Evolutionary conservation across 2,797 vertebrate genomes (phyloP), one percentile per base, ranked within the genome.

Genomic region (Furcifer pardalis): DNA sequence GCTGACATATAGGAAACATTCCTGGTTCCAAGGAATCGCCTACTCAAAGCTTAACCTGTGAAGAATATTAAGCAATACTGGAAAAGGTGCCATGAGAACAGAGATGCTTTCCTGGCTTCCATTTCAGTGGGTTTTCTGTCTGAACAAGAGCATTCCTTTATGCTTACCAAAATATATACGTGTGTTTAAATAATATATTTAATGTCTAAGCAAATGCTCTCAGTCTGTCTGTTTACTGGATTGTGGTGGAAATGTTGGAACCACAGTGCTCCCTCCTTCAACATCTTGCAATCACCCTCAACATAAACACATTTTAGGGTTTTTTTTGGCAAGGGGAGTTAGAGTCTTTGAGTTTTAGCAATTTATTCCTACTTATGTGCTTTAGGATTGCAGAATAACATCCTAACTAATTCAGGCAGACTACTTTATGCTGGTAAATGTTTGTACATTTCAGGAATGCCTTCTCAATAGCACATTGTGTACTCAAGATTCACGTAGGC

Each of bases 401-500:
- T 84, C 91, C 79, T 83, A 86, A 88, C 86, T 88, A 84, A 91
- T 91, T 82, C 25, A 92, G 90, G 87, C 21, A 91, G 88, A 82
- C 73, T 89, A 79, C 59, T 87, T 88, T 90, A 85, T 74, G 90
- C 75, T 86, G 86, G 91, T 83, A 91, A 91, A 94, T 89, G 91
- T 93, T 94, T 88, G 91, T 88, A 90, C 93, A 93, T 96, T 96
- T 94, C 92, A 92, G 90, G 92, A 94, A 94, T 94, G 91, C 92
- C 85, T 93, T 91, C 80, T 90, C 87, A 74, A 82, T 89, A 88
- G 82, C 92, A 92, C 56, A 84, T 44, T 89, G 1, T 75, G 78
- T 81, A 80, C 86, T 82, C 79, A 83, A 30, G 30, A 49, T 25
- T 90, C 85, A 87, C 80, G 86, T 90, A 89, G 42, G 92, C 89